These are phyloP conservation scores for Poecilia latipinna DNA, from an alignment of 2,113 vertebrate species.

Conservation along the genomic window DNA sequence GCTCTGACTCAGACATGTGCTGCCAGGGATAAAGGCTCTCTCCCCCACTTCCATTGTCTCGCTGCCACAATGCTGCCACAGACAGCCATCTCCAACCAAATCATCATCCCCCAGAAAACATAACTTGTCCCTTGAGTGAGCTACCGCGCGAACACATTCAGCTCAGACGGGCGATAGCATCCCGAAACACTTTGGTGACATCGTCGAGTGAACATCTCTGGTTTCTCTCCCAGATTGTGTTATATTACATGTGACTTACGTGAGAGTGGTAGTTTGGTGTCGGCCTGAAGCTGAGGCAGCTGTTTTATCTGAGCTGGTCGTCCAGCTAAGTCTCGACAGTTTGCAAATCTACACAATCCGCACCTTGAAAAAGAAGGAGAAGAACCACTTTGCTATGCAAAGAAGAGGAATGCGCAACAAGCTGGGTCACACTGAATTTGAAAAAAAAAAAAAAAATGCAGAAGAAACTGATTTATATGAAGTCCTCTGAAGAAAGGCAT, in stretches of 20 bases:
- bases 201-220: slow-evolving; percentile 58
- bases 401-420: slow-evolving; percentile 20
- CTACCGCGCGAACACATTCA: slow-evolving; percentile 41
- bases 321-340: slow-evolving; percentile 45
- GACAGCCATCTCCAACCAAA: slow-evolving; percentile 60
- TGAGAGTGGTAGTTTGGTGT: slow-evolving; percentile 67
- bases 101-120: slow-evolving; percentile 47
- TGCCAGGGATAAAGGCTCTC: slow-evolving; percentile 64
- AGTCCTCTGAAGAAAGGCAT: slow-evolving; percentile 36
- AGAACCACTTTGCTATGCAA: not conserved
- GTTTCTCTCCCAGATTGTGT: slow-evolving; percentile 51
- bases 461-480: slow-evolving; percentile 36
- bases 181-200: slow-evolving; percentile 43
- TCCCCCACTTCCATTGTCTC: slow-evolving; percentile 65
- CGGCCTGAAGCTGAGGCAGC: slow-evolving; percentile 71
- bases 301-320: slow-evolving; percentile 49
- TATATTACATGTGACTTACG: slow-evolving; percentile 75
- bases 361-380: slow-evolving; percentile 20
- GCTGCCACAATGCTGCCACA: slow-evolving; percentile 60
- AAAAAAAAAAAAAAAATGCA: not conserved
- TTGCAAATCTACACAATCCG: slow-evolving; percentile 47
- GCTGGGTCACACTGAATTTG: not conserved
- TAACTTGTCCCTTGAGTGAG: slow-evolving; percentile 54
- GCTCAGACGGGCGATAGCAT: slow-evolving; percentile 50
- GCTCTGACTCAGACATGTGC: slow-evolving; percentile 77